Evolutionary conservation across 2,113 vertebrate species (phyloP).

Genomic region (Scomber scombrus): DNA sequence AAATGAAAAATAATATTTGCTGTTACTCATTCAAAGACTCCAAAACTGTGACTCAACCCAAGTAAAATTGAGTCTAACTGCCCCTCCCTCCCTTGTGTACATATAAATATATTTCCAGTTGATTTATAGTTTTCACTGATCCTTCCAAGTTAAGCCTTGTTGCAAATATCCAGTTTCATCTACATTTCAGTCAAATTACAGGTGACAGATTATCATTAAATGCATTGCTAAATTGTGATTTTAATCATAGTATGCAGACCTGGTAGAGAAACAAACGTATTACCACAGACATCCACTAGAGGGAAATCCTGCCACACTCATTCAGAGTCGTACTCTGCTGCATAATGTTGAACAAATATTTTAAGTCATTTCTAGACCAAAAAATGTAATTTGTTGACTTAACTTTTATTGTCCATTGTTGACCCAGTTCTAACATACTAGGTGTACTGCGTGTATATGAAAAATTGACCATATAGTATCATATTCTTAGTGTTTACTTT

Average conservation of each 20-base stretch:
- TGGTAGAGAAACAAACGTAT: background rate
- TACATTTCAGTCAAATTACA: background rate
- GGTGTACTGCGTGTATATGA: background rate
- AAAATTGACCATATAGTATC: too few species aligned
- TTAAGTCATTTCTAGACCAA: too few species aligned
- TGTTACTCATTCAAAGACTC: slow-evolving; percentile 73
- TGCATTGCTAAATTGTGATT: background rate
- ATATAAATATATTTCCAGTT: background rate
- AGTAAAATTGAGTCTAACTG: background rate
- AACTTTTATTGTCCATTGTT: background rate
- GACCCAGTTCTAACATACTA: background rate
- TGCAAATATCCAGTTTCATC: background rate
- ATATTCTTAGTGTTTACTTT: background rate
- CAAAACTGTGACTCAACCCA: background rate
- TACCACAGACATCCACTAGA: slow-evolving; percentile 48
- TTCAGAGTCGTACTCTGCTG: slow-evolving; percentile 8
- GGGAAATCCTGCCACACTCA: slow-evolving; percentile 40
- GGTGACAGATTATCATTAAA: background rate
- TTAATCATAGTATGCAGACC: background rate
- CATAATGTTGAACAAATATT: background rate
- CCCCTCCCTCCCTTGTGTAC: background rate
- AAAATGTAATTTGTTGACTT: too few species aligned
- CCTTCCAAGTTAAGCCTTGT: background rate
- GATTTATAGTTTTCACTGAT: background rate
- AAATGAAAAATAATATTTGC: slow-evolving; percentile 25